These are phyloP conservation scores for Rhabdornis inornatus DNA, from an alignment of 2,113 vertebrate species.

Conservation along the genomic window DNA sequence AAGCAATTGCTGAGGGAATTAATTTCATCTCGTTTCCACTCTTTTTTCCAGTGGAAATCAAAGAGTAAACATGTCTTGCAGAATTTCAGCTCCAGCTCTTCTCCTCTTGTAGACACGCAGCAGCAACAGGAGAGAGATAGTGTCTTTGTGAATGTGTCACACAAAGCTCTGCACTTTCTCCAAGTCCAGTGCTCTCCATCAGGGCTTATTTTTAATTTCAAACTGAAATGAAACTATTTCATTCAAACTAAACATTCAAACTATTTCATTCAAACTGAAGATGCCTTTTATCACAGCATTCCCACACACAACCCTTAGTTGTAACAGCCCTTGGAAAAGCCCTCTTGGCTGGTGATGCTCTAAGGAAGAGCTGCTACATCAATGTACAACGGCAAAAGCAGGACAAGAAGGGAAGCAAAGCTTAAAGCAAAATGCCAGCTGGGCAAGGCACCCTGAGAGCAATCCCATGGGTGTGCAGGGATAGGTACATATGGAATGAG, in stretches of 20 bases:
- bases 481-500: neutral
- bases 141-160: neutral
- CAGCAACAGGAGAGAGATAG: neutral
- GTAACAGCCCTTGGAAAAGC: neutral
- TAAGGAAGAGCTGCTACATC: neutral
- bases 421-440: neutral
- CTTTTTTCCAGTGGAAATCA: neutral
- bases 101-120: neutral
- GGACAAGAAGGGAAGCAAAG: neutral
- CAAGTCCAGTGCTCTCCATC: neutral
- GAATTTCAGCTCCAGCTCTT: constrained; percentile 15
- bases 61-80: neutral
- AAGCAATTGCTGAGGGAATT: neutral
- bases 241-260: no score
- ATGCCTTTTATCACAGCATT: neutral
- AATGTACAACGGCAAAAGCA: neutral
- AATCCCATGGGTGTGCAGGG: neutral
- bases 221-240: neutral
- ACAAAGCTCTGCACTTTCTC: neutral
- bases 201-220: neutral
- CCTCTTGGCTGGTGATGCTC: neutral
- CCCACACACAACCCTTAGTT: neutral
- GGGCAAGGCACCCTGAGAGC: neutral
- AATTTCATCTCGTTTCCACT: neutral
- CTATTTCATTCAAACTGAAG: neutral